These are phyloP conservation scores for Macaria liturata DNA, from an alignment of 2,888 invertebrate genomes.

Conservation along the genomic window DNA sequence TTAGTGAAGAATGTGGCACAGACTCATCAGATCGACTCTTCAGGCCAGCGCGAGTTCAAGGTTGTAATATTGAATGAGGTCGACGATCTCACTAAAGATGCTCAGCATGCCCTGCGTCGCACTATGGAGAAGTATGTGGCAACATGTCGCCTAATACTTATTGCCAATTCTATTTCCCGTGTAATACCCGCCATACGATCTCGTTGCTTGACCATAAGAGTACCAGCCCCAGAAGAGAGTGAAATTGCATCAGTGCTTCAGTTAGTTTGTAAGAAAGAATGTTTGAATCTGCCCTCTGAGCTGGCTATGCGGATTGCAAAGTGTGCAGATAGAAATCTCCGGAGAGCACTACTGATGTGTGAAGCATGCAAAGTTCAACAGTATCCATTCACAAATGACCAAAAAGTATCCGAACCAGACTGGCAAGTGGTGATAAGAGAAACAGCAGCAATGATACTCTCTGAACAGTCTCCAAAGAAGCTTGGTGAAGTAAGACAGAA, in stretches of 20 bases:
- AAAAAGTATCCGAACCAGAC: slow-evolving; percentile 93
- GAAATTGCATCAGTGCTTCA: slow-evolving; percentile 89
- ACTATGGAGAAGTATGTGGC: slow-evolving; percentile 99
- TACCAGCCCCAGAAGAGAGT: slow-evolving; percentile 92
- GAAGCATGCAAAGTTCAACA: slow-evolving; percentile 97
- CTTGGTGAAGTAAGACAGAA: slow-evolving; percentile 93
- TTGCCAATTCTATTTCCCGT: slow-evolving; percentile 96
- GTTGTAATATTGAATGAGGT: slow-evolving; percentile 98
- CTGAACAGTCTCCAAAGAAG: slow-evolving; percentile 93
- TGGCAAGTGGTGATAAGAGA: slow-evolving; percentile 95
- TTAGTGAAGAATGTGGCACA: slow-evolving; percentile 98
- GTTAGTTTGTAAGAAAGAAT: slow-evolving; percentile 91
- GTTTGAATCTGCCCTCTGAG: slow-evolving; percentile 88
- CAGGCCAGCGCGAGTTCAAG: slow-evolving; percentile 96
- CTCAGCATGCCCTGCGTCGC: slow-evolving; percentile 97
- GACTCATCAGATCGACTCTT: slow-evolving; percentile 95
- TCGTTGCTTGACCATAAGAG: slow-evolving; percentile 95
- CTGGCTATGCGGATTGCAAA: slow-evolving; percentile 90
- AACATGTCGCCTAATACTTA: slow-evolving; percentile 96
- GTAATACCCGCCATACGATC: slow-evolving; percentile 99
- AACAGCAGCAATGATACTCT: slow-evolving; percentile 92
- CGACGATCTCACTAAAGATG: slow-evolving; percentile 97
- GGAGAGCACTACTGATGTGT: slow-evolving; percentile 95
- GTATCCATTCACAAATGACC: slow-evolving; percentile 92
- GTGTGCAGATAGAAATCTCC: slow-evolving; percentile 93